A percentile compares a stretch with the other conserved stretches of the same genome.
Evolutionary conservation across 2,888 invertebrate genomes (phyloP).

Genomic region (Anoplius nigerrimus): DNA sequence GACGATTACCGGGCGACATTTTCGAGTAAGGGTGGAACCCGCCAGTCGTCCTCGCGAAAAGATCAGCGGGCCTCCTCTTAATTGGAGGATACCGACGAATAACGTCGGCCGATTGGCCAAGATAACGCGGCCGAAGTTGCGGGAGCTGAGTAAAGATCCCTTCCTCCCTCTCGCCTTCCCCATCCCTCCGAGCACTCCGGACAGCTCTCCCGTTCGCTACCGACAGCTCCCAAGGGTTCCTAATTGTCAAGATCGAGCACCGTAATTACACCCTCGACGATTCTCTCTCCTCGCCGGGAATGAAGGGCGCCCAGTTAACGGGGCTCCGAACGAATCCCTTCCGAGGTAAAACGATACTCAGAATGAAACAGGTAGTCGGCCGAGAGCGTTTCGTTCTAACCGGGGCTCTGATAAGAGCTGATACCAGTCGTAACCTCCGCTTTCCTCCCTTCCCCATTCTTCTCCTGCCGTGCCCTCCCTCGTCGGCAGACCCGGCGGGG

Average conservation of each 20-base stretch:
- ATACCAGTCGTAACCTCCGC: conserved; percentile 10
- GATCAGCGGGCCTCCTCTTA: conserved; percentile 53
- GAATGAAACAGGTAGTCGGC: conserved; percentile 3
- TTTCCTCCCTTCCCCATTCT: background rate
- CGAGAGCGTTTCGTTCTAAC: too few relatives aligned
- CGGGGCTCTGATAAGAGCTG: conserved; percentile 16
- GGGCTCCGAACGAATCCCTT: conserved; percentile 19
- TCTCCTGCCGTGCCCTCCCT: background rate
- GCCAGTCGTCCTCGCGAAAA: conserved; percentile 21
- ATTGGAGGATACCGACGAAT: conserved; percentile 68
- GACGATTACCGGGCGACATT: conserved; percentile 6
- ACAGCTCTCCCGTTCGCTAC: conserved; percentile 61
- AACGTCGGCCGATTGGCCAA: conserved; percentile 62
- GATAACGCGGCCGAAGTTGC: conserved; percentile 60
- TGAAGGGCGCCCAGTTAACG: conserved; percentile 35
- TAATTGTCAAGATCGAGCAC: conserved; percentile 70
- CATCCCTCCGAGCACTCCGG: conserved; percentile 3
- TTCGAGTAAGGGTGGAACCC: background rate
- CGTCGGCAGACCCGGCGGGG: background rate
- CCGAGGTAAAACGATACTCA: conserved; percentile 23
- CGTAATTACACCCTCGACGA: conserved; percentile 62
- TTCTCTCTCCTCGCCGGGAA: conserved; percentile 35
- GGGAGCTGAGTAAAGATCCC: conserved; percentile 54
- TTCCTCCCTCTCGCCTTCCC: background rate
- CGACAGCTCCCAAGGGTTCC: conserved; percentile 59